Percentiles rank a stretch among this genome's conserved stretches.
These are phyloP conservation scores for Platorchestia sp. DNA, from an alignment of 1,140 invertebrate species.

Conservation along the genomic window DNA sequence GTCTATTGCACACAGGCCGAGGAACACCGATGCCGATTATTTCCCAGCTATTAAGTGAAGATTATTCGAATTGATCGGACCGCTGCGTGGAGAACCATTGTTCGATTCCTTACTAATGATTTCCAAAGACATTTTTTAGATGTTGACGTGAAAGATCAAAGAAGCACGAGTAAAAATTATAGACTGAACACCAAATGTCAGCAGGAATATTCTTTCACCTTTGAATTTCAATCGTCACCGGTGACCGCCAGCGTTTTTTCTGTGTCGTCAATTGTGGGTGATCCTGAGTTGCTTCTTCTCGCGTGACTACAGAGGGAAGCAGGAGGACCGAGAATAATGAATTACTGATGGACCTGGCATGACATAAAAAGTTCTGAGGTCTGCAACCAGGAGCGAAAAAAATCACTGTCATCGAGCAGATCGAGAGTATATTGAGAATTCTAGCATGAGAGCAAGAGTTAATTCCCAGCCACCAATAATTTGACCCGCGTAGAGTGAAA, in stretches of 20 bases:
- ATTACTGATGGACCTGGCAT: constrained; percentile 12
- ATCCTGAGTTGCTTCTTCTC: constrained; percentile 5
- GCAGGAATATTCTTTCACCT: background rate
- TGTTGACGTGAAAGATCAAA: constrained; percentile 4
- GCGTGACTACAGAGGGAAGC: constrained; percentile 34
- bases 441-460: background rate
- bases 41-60: background rate
- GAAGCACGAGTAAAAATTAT: background rate
- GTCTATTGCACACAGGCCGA: background rate
- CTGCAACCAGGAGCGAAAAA: background rate
- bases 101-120: constrained; percentile 42
- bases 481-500: background rate
- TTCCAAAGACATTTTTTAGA: constrained; percentile 46
- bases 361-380: background rate
- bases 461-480: background rate
- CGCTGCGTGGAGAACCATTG: background rate
- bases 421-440: constrained; percentile 11
- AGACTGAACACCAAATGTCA: constrained; percentile 10
- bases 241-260: background rate
- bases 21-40: constrained; percentile 17
- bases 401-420: constrained; percentile 24
- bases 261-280: background rate
- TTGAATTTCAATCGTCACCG: constrained; percentile 8
- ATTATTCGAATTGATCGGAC: constrained; percentile 46
- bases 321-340: constrained; percentile 46